These are phyloP conservation scores for Drosophila albomicans DNA, from an alignment of 1,140 invertebrate species.

Conservation along the genomic window DNA sequence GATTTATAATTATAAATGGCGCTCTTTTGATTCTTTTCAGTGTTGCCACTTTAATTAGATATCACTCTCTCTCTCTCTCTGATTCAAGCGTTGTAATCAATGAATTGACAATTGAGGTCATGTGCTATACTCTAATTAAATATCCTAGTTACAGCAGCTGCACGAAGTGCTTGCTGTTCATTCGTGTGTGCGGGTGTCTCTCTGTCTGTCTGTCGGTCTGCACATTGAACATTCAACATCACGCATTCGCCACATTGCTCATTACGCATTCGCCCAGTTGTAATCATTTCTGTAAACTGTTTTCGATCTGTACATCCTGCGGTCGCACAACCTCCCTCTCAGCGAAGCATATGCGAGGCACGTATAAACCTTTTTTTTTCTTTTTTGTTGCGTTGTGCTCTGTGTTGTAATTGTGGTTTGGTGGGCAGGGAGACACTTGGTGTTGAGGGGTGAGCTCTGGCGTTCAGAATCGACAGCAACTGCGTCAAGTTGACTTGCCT, in stretches of 20 bases:
- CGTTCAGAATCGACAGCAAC: conserved; percentile 8
- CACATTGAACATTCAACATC: conserved; percentile 19
- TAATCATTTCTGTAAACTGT: conserved; percentile 81
- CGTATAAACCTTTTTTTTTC: conserved; percentile 55
- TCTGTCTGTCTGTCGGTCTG: too few species aligned
- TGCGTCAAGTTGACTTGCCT: conserved; percentile 65
- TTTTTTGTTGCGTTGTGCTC: neutral
- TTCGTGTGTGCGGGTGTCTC: conserved; percentile 18
- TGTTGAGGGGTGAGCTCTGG: neutral
- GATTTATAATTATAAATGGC: neutral
- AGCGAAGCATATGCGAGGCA: conserved; percentile 40
- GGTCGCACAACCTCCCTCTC: conserved; percentile 17
- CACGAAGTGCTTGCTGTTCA: neutral
- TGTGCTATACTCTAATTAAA: conserved; percentile 23
- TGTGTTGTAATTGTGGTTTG: conserved; percentile 30
- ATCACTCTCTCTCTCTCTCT: neutral
- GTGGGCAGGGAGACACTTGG: neutral
- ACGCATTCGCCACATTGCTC: conserved; percentile 66
- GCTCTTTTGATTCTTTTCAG: neutral
- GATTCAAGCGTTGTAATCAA: conserved; percentile 27
- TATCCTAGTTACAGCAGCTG: conserved; percentile 7
- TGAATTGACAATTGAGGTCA: conserved; percentile 41
- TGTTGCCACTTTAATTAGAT: conserved; percentile 8
- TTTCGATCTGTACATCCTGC: conserved; percentile 65
- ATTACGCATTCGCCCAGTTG: conserved; percentile 74